Percentiles rank a stretch among this genome's conserved stretches.
Evolutionary conservation across 1,140 invertebrate species (phyloP).

Genomic region (Thaumatotibia leucotreta): DNA sequence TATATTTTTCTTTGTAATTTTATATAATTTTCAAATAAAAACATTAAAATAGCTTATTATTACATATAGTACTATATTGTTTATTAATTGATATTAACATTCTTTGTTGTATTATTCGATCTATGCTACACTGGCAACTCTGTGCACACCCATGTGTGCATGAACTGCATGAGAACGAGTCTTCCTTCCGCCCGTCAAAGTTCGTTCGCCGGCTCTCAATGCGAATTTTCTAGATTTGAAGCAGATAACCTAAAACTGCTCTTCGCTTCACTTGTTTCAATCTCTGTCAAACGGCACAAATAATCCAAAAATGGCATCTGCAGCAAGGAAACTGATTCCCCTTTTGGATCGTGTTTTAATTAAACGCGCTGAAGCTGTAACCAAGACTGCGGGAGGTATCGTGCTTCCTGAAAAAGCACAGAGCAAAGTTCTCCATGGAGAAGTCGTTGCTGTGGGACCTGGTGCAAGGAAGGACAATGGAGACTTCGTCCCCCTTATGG

Average conservation of each 20-base stretch:
- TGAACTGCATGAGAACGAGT: no score
- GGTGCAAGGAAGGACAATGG: slow-evolving; percentile 93
- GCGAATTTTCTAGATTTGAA: slow-evolving; percentile 53
- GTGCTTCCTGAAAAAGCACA: slow-evolving; percentile 98
- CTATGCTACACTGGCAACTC: no score
- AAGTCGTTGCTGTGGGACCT: slow-evolving; percentile 95
- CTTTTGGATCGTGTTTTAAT: slow-evolving; percentile 97
- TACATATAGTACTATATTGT: no score
- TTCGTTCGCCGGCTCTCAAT: slow-evolving; percentile 20
- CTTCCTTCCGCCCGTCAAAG: slow-evolving; percentile 28
- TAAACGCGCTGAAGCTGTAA: slow-evolving; percentile 93
- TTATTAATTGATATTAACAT: no score
- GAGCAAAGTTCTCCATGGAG: slow-evolving; percentile 95
- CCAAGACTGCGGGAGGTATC: slow-evolving; percentile 98
- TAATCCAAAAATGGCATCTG: slow-evolving; percentile 60
- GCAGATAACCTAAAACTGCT: slow-evolving; percentile 18
- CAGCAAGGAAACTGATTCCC: slow-evolving; percentile 90
- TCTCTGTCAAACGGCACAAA: slow-evolving; percentile 11
- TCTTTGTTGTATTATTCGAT: no score
- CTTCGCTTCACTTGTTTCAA: slow-evolving; percentile 34
- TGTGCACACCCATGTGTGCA: slow-evolving; percentile 48
- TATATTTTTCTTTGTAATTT: no score
- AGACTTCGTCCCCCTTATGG: slow-evolving; percentile 85
- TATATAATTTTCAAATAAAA: no score
- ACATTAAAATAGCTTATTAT: no score